Evolutionary conservation across 2,797 vertebrate species (phyloP).

Genomic region (Enteromius viviparus): DNA sequence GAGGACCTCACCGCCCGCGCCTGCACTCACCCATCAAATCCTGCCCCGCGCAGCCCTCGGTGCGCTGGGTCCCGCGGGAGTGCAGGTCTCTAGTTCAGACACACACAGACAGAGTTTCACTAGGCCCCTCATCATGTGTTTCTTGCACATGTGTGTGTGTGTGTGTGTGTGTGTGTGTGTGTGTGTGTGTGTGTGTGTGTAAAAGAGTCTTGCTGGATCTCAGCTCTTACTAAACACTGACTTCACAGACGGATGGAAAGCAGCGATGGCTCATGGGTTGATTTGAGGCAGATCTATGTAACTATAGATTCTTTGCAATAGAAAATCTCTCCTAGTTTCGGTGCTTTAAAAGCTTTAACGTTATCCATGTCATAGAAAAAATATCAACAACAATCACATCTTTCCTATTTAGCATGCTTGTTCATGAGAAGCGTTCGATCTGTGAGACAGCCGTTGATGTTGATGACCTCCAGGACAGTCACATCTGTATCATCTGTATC

Average conservation of each 20-base stretch:
- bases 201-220: background rate
- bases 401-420: background rate
- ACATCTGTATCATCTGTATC: background rate
- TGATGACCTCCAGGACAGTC: background rate
- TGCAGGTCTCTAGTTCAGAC: too few relatives aligned
- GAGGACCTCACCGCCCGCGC: too few relatives aligned
- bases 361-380: background rate
- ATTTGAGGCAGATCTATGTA: background rate
- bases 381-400: background rate
- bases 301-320: background rate
- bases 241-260: background rate
- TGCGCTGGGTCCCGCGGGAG: too few relatives aligned
- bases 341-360: background rate
- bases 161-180: background rate
- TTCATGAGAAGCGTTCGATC: background rate
- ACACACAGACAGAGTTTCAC: background rate
- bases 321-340: background rate
- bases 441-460: background rate
- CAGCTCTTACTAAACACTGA: background rate
- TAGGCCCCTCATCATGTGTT: background rate
- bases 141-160: background rate
- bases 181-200: background rate
- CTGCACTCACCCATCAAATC: too few relatives aligned
- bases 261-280: background rate
- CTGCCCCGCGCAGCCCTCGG: too few relatives aligned